phyloP scores from a whole-genome alignment of 2,797 vertebrate genomes.

The Eulemur coronatus region DNA sequence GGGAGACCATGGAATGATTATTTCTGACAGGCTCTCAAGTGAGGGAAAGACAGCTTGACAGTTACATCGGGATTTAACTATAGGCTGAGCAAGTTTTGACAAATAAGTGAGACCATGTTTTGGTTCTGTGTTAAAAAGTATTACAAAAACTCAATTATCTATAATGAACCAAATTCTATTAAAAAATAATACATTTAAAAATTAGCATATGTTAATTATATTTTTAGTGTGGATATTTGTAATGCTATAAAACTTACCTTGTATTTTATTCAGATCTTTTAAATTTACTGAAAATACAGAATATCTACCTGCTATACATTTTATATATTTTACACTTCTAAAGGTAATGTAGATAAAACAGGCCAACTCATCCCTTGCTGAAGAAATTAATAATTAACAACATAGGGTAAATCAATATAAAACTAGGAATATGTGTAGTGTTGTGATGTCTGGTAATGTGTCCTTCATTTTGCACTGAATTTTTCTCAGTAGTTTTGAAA shows the following conservation, averaged over 20 bases:
- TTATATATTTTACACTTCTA: neutral
- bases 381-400: neutral
- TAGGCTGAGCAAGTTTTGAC: neutral
- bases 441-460: conserved; percentile 68
- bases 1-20: conserved; percentile 74
- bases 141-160: neutral
- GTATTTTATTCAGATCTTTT: neutral
- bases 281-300: conserved; percentile 35
- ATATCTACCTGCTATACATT: neutral
- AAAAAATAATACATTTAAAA: neutral
- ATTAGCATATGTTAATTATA: neutral
- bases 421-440: conserved; percentile 57
- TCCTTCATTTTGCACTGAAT: conserved; percentile 64
- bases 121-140: conserved; percentile 28
- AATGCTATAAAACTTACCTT: neutral
- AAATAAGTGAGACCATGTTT: conserved; percentile 62
- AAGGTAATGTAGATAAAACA: neutral
- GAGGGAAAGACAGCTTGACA: conserved; percentile 74
- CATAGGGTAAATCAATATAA: neutral
- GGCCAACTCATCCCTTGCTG: neutral
- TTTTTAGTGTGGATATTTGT: neutral
- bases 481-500: conserved; percentile 61
- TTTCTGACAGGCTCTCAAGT: conserved; percentile 80
- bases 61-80: conserved; percentile 69
- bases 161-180: neutral